Evolutionary conservation across 2,797 vertebrate genomes (phyloP).

Genomic region (Molossus molossus): DNA sequence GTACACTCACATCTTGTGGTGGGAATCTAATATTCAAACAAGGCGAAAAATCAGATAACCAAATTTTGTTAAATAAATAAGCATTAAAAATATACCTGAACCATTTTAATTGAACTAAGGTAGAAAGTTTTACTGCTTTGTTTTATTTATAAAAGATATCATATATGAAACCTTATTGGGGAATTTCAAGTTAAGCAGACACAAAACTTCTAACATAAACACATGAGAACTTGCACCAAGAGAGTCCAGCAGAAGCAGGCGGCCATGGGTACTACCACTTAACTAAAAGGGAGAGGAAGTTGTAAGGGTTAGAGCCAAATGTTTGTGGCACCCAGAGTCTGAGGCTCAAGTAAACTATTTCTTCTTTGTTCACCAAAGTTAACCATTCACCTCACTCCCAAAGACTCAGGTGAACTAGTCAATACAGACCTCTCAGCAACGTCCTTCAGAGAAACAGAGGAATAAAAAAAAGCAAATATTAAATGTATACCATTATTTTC

Average conservation of each 20-base stretch:
- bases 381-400: neutral
- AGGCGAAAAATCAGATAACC: neutral
- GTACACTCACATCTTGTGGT: neutral
- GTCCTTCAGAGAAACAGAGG: neutral
- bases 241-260: neutral
- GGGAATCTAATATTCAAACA: conserved; percentile 15
- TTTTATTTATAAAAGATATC: conserved; percentile 3
- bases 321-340: neutral
- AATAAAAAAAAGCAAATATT: neutral
- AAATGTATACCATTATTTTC: neutral
- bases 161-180: neutral
- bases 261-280: neutral
- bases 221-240: neutral
- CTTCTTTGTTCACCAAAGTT: neutral
- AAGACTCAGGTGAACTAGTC: neutral
- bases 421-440: neutral
- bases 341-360: neutral
- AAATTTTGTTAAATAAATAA: conserved; percentile 17
- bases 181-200: conserved; percentile 44
- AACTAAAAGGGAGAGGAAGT: neutral
- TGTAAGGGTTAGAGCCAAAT: neutral
- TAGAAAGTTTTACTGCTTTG: neutral
- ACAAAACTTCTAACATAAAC: conserved; percentile 13
- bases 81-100: neutral
- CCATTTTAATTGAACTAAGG: neutral